These are phyloP conservation scores for Phortica magna DNA, from an alignment of 2,888 invertebrate genomes.

Conservation along the genomic window DNA sequence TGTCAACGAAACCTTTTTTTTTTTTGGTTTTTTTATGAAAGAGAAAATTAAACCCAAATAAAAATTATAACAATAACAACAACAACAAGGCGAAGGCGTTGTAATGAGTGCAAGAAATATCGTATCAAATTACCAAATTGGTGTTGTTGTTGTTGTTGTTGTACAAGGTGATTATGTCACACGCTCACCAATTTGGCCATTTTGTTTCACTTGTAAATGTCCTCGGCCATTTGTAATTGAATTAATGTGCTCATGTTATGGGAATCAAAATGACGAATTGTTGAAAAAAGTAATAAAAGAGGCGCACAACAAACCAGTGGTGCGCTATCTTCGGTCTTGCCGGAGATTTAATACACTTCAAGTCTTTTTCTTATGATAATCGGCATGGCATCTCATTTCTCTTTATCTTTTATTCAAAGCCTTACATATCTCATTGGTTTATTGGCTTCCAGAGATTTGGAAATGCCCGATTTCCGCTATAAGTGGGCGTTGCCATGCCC, in stretches of 20 bases:
- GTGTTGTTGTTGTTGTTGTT: constrained; percentile 40
- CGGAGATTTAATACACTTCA: neutral
- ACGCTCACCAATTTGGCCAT: constrained; percentile 57
- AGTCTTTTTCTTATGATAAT: too few species aligned
- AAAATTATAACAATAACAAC: too few species aligned
- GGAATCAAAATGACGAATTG: constrained; percentile 59
- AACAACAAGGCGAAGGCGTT: constrained; percentile 19
- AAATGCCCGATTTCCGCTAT: too few species aligned
- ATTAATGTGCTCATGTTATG: constrained; percentile 62
- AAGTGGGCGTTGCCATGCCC: too few species aligned
- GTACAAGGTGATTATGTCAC: constrained; percentile 65
- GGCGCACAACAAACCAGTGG: neutral
- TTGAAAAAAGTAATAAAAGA: neutral
- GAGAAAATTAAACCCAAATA: constrained; percentile 62
- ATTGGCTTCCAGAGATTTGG: too few species aligned
- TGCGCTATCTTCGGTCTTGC: neutral
- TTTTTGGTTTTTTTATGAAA: constrained; percentile 28
- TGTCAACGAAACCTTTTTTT: constrained; percentile 56
- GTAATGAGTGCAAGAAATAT: constrained; percentile 69
- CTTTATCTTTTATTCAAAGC: too few species aligned
- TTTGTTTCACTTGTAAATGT: neutral
- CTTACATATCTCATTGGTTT: constrained; percentile 1
- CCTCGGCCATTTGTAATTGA: constrained; percentile 71
- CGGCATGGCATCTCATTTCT: too few species aligned
- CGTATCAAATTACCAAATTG: constrained; percentile 71